phyloP scores from a whole-genome alignment of 2,888 invertebrate genomes.

The Dusona sp. region DNA sequence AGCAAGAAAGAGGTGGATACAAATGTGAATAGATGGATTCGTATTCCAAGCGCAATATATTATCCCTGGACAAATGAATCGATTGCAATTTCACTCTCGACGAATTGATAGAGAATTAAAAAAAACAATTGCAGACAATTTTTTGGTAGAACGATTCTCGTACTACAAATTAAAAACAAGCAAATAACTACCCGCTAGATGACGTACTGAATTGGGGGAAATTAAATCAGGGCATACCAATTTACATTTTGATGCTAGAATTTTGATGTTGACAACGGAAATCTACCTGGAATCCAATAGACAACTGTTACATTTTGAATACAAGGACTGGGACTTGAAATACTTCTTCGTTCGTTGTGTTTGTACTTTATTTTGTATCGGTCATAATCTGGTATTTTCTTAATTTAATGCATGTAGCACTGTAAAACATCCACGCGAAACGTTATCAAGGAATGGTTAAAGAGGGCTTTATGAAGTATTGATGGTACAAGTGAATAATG shows the following conservation, averaged over 20 bases:
- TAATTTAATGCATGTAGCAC: not conserved
- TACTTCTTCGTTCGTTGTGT: not conserved
- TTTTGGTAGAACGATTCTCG: slow-evolving; percentile 32
- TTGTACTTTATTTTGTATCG: not conserved
- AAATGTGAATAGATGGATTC: not conserved
- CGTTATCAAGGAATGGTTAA: not conserved
- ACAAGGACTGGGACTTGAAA: not conserved
- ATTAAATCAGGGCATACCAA: slow-evolving; percentile 33
- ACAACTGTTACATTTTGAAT: not conserved
- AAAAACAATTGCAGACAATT: slow-evolving; percentile 25
- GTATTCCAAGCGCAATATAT: slow-evolving; percentile 24
- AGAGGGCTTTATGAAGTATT: not conserved
- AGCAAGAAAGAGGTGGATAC: not conserved
- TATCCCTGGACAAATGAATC: slow-evolving; percentile 46
- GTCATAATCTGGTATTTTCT: not conserved
- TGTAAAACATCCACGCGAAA: not conserved
- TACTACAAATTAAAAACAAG: not conserved
- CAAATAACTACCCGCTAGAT: slow-evolving; percentile 17
- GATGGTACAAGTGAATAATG: not conserved
- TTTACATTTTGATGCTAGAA: slow-evolving; percentile 26
- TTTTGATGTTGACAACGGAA: slow-evolving; percentile 15
- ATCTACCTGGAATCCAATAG: slow-evolving; percentile 6
- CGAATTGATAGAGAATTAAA: slow-evolving; percentile 27
- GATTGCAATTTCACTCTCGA: slow-evolving; percentile 29
- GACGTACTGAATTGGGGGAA: not conserved